Base-by-base conservation (phyloP, 2,113 vertebrate genomes). In the Oncorhynchus gorbuscha region DNA sequence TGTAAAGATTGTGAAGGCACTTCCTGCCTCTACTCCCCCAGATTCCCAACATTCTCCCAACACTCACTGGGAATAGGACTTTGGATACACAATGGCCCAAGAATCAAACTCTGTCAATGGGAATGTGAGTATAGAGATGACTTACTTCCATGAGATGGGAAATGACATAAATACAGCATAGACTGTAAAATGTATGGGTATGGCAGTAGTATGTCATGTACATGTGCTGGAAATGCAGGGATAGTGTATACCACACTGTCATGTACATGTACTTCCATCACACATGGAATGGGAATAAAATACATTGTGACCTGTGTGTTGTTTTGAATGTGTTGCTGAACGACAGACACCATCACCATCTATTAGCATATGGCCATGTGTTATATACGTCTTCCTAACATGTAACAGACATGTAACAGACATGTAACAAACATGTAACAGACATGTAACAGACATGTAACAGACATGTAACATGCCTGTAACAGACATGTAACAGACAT, bases 1-100 rank as follows among this genome's bases (percentile, higher is more conserved):
- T 45, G 39, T 45, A 80, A 87, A 87, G 24, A 24, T 24, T 24
- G 82, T 86, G 79, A 86, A 78, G 69, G 86, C 82, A 82, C 82
- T 89, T 89, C 88, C 84, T 85, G 83, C 81, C 81, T 80, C 87
- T 86, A 83, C 77, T 49, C 30, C 7, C 78, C 70, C 81, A 70
- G 62, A 45, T 45, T 45, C 39, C 39, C 39, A 11, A 45, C 2
- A 11, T 45, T 45, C 39, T 45, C 39, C 39, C 8, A 45, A 45
- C 39, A 76, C 81, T 73, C 70, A 79, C 77, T 75, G 67, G 26
- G 81, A 86, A 83, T 83, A 83, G 71, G 69, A 65, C 55, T 28
- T 59, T 20, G 11, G 16, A 45, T 73, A 73, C 82, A 80, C 70
- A 77, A 77, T 85, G 78, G n/a, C 51, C 69, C 66, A 75, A 83